Percentiles rank a stretch among this genome's conserved stretches.
phyloP scores from a whole-genome alignment of 2,888 invertebrate genomes.

The Tortrix viridana region DNA sequence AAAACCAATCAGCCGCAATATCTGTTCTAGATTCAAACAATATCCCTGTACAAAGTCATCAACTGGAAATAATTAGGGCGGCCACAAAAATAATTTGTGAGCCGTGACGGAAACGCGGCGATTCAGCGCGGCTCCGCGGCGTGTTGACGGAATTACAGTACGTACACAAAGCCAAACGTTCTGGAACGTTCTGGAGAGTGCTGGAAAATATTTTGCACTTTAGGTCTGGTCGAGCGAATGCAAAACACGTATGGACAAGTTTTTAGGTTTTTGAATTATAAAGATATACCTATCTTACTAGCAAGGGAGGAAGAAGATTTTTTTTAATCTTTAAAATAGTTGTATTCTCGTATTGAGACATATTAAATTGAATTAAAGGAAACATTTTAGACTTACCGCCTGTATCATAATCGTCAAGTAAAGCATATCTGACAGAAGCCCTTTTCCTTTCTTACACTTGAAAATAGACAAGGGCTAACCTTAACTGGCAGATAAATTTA shows the following conservation, averaged over 20 bases:
- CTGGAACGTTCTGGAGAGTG: conserved; percentile 11
- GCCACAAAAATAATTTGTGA: conserved; percentile 80
- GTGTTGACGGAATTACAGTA: conserved; percentile 23
- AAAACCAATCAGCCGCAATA: neutral
- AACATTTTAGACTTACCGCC: too few relatives aligned
- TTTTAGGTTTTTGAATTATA: neutral
- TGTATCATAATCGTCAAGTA: too few relatives aligned
- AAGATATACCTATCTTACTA: too few relatives aligned
- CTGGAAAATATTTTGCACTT: neutral
- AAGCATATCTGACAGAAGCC: too few relatives aligned
- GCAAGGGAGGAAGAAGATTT: too few relatives aligned
- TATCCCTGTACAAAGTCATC: conserved; percentile 59
- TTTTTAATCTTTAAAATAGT: too few relatives aligned
- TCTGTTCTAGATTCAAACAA: conserved; percentile 48
- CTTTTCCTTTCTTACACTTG: too few relatives aligned
- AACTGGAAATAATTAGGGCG: conserved; percentile 78
- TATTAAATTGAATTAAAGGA: too few relatives aligned
- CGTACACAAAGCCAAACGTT: conserved; percentile 16
- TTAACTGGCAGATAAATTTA: too few relatives aligned
- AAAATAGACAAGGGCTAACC: too few relatives aligned
- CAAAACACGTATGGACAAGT: too few relatives aligned
- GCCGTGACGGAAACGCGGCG: conserved; percentile 64
- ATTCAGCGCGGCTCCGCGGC: conserved; percentile 5
- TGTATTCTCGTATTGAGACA: too few relatives aligned
- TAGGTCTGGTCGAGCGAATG: neutral